Percentiles rank a stretch among this genome's conserved stretches.
Conservation (phyloP, 2,797 vertebrate species). For the Cirrhinus mrigala region DNA sequence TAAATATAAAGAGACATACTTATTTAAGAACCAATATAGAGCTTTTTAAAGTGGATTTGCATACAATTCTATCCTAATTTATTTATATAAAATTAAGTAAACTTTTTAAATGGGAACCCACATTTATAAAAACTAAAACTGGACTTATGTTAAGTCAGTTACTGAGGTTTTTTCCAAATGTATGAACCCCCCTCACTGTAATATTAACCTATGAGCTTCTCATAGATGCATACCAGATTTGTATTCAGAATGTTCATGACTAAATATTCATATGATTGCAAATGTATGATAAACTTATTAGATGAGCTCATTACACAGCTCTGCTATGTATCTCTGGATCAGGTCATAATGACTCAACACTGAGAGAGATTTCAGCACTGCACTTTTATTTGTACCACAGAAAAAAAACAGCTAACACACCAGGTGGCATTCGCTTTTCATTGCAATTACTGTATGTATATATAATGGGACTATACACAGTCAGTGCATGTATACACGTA, state of each 20-base stretch:
- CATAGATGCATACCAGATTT: constrained; percentile 68
- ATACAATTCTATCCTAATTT: background rate
- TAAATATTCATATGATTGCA: constrained; percentile 77
- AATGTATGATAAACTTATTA: constrained; percentile 81
- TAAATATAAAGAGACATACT: background rate
- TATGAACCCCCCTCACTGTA: background rate
- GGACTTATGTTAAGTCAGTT: background rate
- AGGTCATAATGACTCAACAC: constrained; percentile 60
- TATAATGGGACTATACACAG: background rate
- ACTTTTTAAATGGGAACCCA: background rate
- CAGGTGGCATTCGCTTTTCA: background rate
- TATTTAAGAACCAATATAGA: background rate
- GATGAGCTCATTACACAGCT: constrained; percentile 77
- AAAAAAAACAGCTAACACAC: background rate
- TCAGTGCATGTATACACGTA: background rate
- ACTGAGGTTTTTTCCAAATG: background rate
- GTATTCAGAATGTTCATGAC: constrained; percentile 70
- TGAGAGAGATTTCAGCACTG: background rate
- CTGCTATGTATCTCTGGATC: constrained; percentile 74
- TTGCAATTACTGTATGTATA: background rate
- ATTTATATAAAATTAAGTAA: background rate
- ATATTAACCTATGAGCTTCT: constrained; percentile 45
- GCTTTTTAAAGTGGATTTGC: background rate
- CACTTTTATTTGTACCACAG: background rate
- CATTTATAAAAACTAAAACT: background rate